A percentile compares a stretch with the other conserved stretches of the same genome.
These are phyloP conservation scores for Burhinus bistriatus DNA, from an alignment of 2,113 vertebrate species.

Conservation along the genomic window DNA sequence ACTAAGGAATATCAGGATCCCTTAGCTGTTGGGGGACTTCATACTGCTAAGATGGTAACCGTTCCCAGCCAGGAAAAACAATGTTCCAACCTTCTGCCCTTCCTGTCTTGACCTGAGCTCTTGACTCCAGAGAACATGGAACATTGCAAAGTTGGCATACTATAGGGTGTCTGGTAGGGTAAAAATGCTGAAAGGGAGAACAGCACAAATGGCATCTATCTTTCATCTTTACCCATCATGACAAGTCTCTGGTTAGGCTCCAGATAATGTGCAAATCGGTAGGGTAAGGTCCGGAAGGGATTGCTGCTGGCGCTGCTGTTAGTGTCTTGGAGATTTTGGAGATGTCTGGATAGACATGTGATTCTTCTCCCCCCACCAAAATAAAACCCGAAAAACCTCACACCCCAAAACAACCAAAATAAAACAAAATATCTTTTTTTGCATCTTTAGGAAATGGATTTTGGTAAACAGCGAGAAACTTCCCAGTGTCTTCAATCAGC, in stretches of 20 bases:
- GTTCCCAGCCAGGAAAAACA: not conserved
- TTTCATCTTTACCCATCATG: not conserved
- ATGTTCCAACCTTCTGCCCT: fast-evolving
- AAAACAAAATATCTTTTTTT: not conserved
- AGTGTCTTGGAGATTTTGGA: not conserved
- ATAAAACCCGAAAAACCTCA: not conserved
- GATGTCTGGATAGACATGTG: not conserved
- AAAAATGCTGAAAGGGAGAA: not conserved
- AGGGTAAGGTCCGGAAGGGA: not conserved
- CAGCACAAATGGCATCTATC: fast-evolving
- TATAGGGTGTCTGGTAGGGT: fast-evolving
- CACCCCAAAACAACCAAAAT: not conserved
- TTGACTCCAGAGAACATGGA: fast-evolving
- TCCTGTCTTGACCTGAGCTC: not conserved
- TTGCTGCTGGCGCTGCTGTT: not conserved
- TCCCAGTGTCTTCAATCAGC: not conserved
- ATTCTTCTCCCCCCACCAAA: not conserved
- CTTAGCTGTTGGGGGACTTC: fast-evolving
- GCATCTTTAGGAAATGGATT: not conserved
- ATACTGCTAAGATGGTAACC: not conserved
- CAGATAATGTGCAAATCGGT: fast-evolving
- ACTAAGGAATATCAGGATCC: not conserved
- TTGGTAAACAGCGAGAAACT: not conserved
- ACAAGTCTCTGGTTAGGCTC: not conserved
- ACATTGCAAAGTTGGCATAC: fast-evolving